A percentile compares a stretch with the other conserved stretches of the same genome.
phyloP scores from a whole-genome alignment of 2,888 invertebrate species.

The Troglohyphantes excavatus region DNA sequence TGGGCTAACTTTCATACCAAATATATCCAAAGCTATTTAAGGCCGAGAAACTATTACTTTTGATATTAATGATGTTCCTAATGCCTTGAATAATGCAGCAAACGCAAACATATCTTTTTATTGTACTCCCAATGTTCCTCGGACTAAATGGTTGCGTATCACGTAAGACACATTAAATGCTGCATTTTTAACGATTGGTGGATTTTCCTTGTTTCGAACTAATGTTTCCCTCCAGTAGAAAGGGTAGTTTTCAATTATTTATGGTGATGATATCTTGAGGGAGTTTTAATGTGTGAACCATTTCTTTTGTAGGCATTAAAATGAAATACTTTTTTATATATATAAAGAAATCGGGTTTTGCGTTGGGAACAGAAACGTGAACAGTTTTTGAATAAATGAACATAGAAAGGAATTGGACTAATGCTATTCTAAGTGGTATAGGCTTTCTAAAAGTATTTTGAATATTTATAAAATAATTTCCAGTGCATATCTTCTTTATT shows the following conservation, averaged over 20 bases:
- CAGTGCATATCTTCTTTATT: too few relatives aligned
- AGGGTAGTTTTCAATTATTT: slow-evolving; percentile 29
- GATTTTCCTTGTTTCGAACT: not conserved
- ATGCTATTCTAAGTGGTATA: too few relatives aligned
- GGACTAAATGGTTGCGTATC: slow-evolving; percentile 1
- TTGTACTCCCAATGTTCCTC: not conserved
- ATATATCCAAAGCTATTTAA: not conserved
- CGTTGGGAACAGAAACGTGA: too few relatives aligned
- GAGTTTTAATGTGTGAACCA: not conserved
- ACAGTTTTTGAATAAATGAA: too few relatives aligned
- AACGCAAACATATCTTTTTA: not conserved
- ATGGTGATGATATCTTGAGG: slow-evolving; percentile 27
- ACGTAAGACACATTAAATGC: slow-evolving; percentile 16
- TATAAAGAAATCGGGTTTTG: too few relatives aligned
- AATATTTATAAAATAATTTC: too few relatives aligned
- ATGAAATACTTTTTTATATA: not conserved
- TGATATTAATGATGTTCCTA: slow-evolving; percentile 2
- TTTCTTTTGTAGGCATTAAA: not conserved
- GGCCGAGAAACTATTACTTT: not conserved
- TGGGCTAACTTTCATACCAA: not conserved
- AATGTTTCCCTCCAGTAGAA: slow-evolving; percentile 28
- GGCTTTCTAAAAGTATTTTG: too few relatives aligned
- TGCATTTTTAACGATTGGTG: slow-evolving; percentile 12
- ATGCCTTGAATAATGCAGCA: not conserved
- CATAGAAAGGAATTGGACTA: too few relatives aligned